Evolutionary conservation across 2,113 vertebrate species (phyloP), one percentile per base, ranked within the genome.

Genomic region (Vanacampus margaritifer): DNA sequence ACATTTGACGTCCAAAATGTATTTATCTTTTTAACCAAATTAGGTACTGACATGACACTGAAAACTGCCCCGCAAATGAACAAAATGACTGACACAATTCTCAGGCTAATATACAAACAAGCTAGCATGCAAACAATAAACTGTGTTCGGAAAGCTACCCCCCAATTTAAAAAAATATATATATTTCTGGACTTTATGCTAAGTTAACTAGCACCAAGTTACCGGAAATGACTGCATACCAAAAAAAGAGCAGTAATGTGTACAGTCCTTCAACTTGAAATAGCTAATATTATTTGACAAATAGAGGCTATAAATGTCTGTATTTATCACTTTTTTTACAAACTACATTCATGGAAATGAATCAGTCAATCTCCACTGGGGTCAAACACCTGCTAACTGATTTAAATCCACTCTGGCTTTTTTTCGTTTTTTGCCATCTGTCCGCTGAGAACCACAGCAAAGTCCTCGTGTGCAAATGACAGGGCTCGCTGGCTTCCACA

Each of bases 311-410:
- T 19, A 54, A 62, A 51, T 61, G 17, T 21, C n/a, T 10, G 39
- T 76, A 67, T 69, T 62, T 10, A 0, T 36, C 64, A 70, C 10
- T 0, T 7, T 46, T n/a, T 24, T 36, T 1, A 19, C 48, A 35
- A 61, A 67, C 19, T 11, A 58, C 28, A 21, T 63, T 74, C 19
- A 71, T 73, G 32, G 75, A 1, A 76, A 24, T 66, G 3, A 72
- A 71, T 50, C 10, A 56, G 71, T 75, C 60, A 58, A 60, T 65
- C 60, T 61, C 59, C 45, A 7, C n/a, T 66, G 41, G 35, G 61
- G 21, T 67, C 1, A 72, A 80, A 59, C 79, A 86, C 82, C 79
- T 86, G 79, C 48, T 75, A 57, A 60, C 43, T 50, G 56, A 75
- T n/a, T 77, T 65, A 59, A 36, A 39, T 64, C 21, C 48, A 50